Conservation (phyloP, 2,113 vertebrate genomes). For the Peromyscus polionotus region DNA sequence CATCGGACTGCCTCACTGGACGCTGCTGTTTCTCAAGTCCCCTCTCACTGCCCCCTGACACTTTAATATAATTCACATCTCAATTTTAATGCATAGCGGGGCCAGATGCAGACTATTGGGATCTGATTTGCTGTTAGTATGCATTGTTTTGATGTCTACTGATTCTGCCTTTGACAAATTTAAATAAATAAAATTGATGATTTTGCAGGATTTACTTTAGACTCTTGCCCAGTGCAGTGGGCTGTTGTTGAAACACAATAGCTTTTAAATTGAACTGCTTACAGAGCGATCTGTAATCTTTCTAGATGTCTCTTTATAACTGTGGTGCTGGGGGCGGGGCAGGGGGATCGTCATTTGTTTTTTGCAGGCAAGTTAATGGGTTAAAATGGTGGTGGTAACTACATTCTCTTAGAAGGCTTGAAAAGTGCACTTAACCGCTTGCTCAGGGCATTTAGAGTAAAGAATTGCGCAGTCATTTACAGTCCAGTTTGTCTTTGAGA, state of each 20-base stretch:
- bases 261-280: slow-evolving; percentile 78
- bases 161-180: slow-evolving; percentile 63
- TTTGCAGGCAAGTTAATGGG: slow-evolving; percentile 81
- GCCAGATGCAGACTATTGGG: slow-evolving; percentile 28
- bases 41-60: background rate
- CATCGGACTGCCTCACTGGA: background rate
- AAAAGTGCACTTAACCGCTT: slow-evolving; percentile 88
- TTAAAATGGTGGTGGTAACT: slow-evolving; percentile 83
- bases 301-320: slow-evolving; percentile 74
- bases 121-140: slow-evolving; percentile 57
- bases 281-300: slow-evolving; percentile 75
- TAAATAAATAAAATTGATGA: slow-evolving; percentile 49
- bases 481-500: slow-evolving; percentile 83
- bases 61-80: slow-evolving; percentile 16
- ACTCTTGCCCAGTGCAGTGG: background rate
- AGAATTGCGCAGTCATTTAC: slow-evolving; percentile 83
- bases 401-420: slow-evolving; percentile 77
- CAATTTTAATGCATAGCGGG: slow-evolving; percentile 40
- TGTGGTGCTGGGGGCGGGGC: background rate
- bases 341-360: slow-evolving; percentile 57
- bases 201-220: slow-evolving; percentile 70
- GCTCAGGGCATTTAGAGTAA: slow-evolving; percentile 82
- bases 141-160: slow-evolving; percentile 54
- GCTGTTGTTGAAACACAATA: slow-evolving; percentile 60
- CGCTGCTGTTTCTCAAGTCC: background rate